A percentile compares a stretch with the other conserved stretches of the same genome.
These are phyloP conservation scores for Florisuga fusca DNA, from an alignment of 2,797 vertebrate species.

Conservation along the genomic window DNA sequence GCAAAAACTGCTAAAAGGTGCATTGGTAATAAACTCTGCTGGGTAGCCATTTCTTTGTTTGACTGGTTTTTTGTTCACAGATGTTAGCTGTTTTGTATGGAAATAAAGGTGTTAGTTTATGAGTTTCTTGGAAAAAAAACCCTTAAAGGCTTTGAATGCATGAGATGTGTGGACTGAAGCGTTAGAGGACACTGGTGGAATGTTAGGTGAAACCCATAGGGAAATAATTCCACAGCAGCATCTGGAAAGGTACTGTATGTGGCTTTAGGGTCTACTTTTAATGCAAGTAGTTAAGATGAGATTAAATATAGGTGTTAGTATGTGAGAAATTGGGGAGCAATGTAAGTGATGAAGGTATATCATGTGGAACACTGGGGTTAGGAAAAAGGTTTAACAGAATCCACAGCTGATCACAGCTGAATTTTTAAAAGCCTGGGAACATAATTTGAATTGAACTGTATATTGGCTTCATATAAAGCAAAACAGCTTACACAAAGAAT, in stretches of 20 bases:
- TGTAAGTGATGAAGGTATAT: constrained; percentile 65
- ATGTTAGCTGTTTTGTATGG: constrained; percentile 78
- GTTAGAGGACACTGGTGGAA: constrained; percentile 73
- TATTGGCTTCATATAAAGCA: constrained; percentile 38
- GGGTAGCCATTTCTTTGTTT: constrained; percentile 55
- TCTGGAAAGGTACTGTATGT: constrained; percentile 78
- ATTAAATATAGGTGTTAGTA: constrained; percentile 79
- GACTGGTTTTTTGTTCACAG: constrained; percentile 66
- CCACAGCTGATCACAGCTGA: constrained; percentile 62
- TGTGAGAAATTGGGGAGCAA: constrained; percentile 57
- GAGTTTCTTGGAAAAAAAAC: constrained; percentile 74
- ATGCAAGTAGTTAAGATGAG: constrained; percentile 76
- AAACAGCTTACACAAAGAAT: not conserved
- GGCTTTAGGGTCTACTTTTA: constrained; percentile 74
- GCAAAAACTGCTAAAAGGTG: constrained; percentile 43
- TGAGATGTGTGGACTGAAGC: constrained; percentile 60
- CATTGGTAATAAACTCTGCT: constrained; percentile 19
- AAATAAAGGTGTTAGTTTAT: constrained; percentile 80
- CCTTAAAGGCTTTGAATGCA: constrained; percentile 71
- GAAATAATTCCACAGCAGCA: constrained; percentile 77
- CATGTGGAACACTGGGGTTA: constrained; percentile 58
- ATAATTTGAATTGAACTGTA: constrained; percentile 52
- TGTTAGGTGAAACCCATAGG: constrained; percentile 72
- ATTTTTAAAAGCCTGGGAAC: constrained; percentile 55
- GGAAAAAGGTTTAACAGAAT: constrained; percentile 61